Percentiles rank a stretch among this genome's conserved stretches.
phyloP scores from a whole-genome alignment of 2,888 invertebrate genomes.

The Xylocampa areola region DNA sequence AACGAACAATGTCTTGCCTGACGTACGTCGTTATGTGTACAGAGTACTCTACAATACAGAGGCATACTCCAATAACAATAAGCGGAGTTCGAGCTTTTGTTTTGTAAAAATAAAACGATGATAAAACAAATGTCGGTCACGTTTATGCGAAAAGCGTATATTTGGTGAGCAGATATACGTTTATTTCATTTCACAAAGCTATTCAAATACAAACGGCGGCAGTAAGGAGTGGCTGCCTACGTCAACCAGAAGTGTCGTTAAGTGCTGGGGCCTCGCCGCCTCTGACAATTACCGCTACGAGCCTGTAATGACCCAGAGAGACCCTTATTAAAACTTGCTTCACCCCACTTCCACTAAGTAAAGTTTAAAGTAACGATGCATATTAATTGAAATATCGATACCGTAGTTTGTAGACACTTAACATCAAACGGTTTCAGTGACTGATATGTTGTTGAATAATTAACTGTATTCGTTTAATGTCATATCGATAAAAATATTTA shows the following conservation, averaged over 20 bases:
- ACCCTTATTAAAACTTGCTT: conserved; percentile 87
- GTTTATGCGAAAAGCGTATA: conserved; percentile 27
- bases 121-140: conserved; percentile 29
- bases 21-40: conserved; percentile 8
- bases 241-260: conserved; percentile 79
- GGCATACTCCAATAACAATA: conserved; percentile 17
- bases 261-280: conserved; percentile 74
- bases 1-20: not conserved
- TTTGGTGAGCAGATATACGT: conserved; percentile 51
- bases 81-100: conserved; percentile 23
- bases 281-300: conserved; percentile 82
- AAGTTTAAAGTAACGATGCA: conserved; percentile 84
- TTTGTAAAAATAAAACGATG: conserved; percentile 32
- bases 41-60: conserved; percentile 14
- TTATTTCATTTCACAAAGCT: conserved; percentile 62
- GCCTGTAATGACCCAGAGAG: conserved; percentile 82
- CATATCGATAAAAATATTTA: no score
- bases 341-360: conserved; percentile 74
- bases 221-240: conserved; percentile 68
- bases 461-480: no score
- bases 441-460: conserved; percentile 1
- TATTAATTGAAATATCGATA: conserved; percentile 83
- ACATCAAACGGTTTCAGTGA: conserved; percentile 54
- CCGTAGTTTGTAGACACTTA: conserved; percentile 68
- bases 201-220: conserved; percentile 70